Base-by-base conservation (phyloP, 92 coral and sea anemone genomes). In the Porites cylindrica region DNA sequence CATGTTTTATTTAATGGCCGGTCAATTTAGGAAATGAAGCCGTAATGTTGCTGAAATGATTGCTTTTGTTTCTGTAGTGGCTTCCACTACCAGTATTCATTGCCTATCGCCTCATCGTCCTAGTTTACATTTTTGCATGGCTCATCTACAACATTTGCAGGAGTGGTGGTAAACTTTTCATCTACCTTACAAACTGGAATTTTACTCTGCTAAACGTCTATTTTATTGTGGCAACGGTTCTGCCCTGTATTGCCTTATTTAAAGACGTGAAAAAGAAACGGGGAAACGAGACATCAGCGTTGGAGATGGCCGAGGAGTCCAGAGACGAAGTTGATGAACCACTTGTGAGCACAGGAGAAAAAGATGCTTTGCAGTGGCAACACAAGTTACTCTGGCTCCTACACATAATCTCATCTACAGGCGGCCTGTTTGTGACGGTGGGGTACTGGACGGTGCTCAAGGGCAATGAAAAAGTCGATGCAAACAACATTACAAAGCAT, bases 101-200 rank as follows among this genome's bases (percentile, higher is more conserved):
- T 16, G 63, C 70, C 10, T 88, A 88, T 62, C 98, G 98, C 62
- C 53, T 79, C 17, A 47, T 90, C 10, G 68, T 94, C 76, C 89
- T 93, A 0, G 63, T 72, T 1, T 94, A 94, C 83, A 92, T 88
- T 26, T 70, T 94, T 10, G 84, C 89, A 67, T 94, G 98, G 98
- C 80, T 93, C 3, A 83, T 93, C 65, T 85, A 91, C 51, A 95
- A 92, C 43, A 95, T 87, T 4, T 18, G 66, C 61, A 50, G 19
- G 8, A 53, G 4, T 1, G 94, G 94, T 1, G 80, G 77, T 1
- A 90, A 92, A 65, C 88, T 95, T 89, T 95, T 95, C 58, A 95
- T 95, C 16, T 95, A 76, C 70, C 86, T 95, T 12, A 95, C 98
- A 61, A 95, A 95, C 91, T 95, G 98, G 98, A 75, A 90, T 61